These are phyloP conservation scores for Ectropis grisescens DNA, from an alignment of 1,140 invertebrate species.

Conservation along the genomic window DNA sequence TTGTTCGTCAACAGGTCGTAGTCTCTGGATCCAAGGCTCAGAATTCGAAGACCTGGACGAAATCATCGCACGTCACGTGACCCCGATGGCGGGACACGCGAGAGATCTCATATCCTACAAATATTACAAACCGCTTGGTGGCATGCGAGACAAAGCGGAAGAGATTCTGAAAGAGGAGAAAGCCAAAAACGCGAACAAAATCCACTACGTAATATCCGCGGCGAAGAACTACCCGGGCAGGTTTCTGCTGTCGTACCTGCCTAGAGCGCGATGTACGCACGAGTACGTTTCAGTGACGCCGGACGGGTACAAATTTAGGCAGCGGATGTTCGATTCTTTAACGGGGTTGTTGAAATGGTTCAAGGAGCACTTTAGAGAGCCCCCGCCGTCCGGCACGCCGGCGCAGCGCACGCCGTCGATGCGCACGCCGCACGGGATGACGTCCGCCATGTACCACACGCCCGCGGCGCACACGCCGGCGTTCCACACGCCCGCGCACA, in stretches of 20 bases:
- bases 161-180: slow-evolving; percentile 90
- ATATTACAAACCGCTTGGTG: slow-evolving; percentile 85
- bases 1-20: slow-evolving; percentile 47
- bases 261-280: slow-evolving; percentile 85
- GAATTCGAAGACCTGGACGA: slow-evolving; percentile 99
- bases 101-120: slow-evolving; percentile 93
- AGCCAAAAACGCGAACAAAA: slow-evolving; percentile 86
- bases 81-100: slow-evolving; percentile 94
- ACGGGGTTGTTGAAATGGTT: slow-evolving; percentile 94
- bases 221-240: slow-evolving; percentile 93
- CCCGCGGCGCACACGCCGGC: slow-evolving; percentile 77
- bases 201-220: slow-evolving; percentile 92
- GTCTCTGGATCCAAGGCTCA: slow-evolving; percentile 88
- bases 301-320: slow-evolving; percentile 93
- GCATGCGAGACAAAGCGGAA: slow-evolving; percentile 88
- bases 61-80: slow-evolving; percentile 96
- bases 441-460: slow-evolving; percentile 72
- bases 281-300: slow-evolving; percentile 94
- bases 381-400: slow-evolving; percentile 84
- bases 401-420: slow-evolving; percentile 34
- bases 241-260: slow-evolving; percentile 95
- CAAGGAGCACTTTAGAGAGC: slow-evolving; percentile 96
- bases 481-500: slow-evolving; percentile 58
- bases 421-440: slow-evolving; percentile 74
- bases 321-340: slow-evolving; percentile 89